Percentiles rank a stretch among this genome's conserved stretches.
phyloP scores from a whole-genome alignment of 2,888 invertebrate species.

The Ctenicera cuprea region DNA sequence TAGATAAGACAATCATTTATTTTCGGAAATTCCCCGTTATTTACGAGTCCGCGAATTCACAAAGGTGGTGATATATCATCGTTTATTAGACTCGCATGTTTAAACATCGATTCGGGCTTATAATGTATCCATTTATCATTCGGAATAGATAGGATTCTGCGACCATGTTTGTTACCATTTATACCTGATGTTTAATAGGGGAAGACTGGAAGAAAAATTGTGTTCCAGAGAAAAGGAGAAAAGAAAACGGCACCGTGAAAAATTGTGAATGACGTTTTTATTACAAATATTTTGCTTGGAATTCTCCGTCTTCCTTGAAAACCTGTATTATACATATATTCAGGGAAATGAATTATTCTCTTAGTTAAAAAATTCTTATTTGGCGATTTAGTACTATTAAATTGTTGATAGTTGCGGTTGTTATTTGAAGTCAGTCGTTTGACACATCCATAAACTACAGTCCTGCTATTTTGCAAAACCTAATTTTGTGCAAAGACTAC shows the following conservation, averaged over 20 bases:
- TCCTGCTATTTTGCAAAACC: too few relatives aligned
- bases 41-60: constrained; percentile 58
- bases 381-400: neutral
- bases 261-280: constrained; percentile 29
- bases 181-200: constrained; percentile 40
- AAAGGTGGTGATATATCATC: constrained; percentile 64
- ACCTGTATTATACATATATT: neutral
- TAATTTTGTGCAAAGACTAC: too few relatives aligned
- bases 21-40: constrained; percentile 53
- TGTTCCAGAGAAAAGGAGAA: constrained; percentile 18
- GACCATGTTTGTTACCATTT: constrained; percentile 51
- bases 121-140: constrained; percentile 63
- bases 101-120: constrained; percentile 63
- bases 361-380: neutral
- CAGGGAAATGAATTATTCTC: constrained; percentile 1
- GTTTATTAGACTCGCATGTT: constrained; percentile 65
- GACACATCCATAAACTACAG: too few relatives aligned
- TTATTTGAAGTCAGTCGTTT: too few relatives aligned
- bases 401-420: neutral
- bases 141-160: constrained; percentile 55
- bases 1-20: constrained; percentile 52
- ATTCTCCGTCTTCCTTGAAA: constrained; percentile 8
- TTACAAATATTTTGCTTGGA: constrained; percentile 22
- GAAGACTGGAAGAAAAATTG: constrained; percentile 26
- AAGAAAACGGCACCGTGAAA: constrained; percentile 21